phyloP scores from a whole-genome alignment of 2,113 vertebrate genomes.

The Xiphophorus maculatus region DNA sequence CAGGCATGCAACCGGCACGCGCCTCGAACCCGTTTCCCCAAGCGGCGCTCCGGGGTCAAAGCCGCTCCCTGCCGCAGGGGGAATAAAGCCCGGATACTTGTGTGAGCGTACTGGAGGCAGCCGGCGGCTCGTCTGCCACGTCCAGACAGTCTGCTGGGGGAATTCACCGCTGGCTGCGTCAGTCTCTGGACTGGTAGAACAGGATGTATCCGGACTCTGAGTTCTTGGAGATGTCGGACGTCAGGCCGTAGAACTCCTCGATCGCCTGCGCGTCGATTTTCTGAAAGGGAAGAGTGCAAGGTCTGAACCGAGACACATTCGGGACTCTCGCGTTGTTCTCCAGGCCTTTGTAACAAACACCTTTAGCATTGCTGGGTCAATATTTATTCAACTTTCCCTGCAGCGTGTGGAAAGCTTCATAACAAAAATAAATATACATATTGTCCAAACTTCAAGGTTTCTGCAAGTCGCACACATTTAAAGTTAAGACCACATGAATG shows the following conservation, averaged over 20 bases:
- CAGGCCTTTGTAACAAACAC: too few species aligned
- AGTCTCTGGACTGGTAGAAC: constrained; percentile 96
- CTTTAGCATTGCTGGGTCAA: too few species aligned
- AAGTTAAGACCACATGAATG: not conserved
- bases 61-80: constrained; percentile 62
- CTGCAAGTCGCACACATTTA: not conserved
- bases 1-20: constrained; percentile 34
- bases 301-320: not conserved
- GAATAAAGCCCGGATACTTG: constrained; percentile 56
- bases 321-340: not conserved
- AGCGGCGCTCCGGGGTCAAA: constrained; percentile 60
- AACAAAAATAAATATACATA: too few species aligned
- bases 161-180: constrained; percentile 48
- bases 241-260: constrained; percentile 94
- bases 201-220: constrained; percentile 93
- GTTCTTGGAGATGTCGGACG: constrained; percentile 95
- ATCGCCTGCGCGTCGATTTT: constrained; percentile 94
- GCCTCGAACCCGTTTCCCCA: constrained; percentile 21
- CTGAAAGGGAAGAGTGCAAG: constrained; percentile 65
- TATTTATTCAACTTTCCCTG: too few species aligned
- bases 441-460: too few species aligned
- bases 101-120: constrained; percentile 43
- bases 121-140: constrained; percentile 47
- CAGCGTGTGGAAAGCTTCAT: too few species aligned
- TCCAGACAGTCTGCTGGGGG: constrained; percentile 53